Evolutionary conservation across 2,888 invertebrate genomes (phyloP), one percentile per base, ranked within the genome.

Genomic region (Sesia bembeciformis): DNA sequence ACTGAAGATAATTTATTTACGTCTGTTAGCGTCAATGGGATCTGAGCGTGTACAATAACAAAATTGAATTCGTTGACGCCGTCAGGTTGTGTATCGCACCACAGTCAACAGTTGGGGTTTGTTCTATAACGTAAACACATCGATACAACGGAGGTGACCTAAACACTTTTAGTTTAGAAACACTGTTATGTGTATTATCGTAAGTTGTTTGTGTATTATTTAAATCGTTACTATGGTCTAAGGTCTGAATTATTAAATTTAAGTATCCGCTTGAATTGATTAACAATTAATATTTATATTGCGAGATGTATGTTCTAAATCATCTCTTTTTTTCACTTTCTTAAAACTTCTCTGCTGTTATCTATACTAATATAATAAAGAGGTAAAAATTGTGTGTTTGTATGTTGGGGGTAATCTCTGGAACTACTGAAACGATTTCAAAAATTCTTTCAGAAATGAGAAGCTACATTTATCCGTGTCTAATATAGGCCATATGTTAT

Each of bases 61-160:
- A 8, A n/a, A n/a, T n/a, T 3, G 4, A 42, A 4, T 43, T 43
- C 8, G 4, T 5, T 8, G 23, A 46, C n/a, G 23, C 8, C 7
- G 59, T 53, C 5, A 54, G 55, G 60, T 57, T 54, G 42, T 57
- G 8, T 42, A 58, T 59, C 54, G 51, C 0, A 4, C 56, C 61
- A 51, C 53, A 7, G 7, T 40, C 46, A 54, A 55, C 56, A 58
- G 65, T 57, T 62, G 63, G 61, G 65, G 46, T 70, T 70, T 64
- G 63, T 66, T 65, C 60, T 62, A 74, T 69, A 73, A 78, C 74
- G 78, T 76, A 68, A 72, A 64, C 65, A 67, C 60, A 8, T 23
- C 62, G 62, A 66, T 67, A 68, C 67, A 67, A 43, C 61, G 62
- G 62, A 64, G 63, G 64, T 66, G 69, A 70, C 70, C 69, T 67